Base-by-base conservation (phyloP, 2,113 vertebrate genomes). In the Phylloscopus whistleri region DNA sequence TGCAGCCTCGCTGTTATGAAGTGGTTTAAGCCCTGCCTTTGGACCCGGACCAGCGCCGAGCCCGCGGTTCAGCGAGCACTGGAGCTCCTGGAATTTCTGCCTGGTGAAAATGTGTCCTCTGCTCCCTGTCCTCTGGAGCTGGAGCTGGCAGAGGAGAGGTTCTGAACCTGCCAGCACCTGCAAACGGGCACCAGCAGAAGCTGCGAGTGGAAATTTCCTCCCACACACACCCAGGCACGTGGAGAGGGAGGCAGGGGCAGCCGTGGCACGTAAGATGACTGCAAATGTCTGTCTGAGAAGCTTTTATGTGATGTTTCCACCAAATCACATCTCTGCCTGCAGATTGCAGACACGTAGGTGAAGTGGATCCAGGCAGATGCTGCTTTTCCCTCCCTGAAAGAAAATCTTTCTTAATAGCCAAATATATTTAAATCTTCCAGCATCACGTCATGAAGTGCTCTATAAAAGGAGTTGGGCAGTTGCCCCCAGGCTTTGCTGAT, bases 191-290 rank as follows among this genome's bases (percentile, higher is more conserved):
- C 21, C 55, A 55, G 93, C 74, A 67, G 8, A 16, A 62, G 52
- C 82, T 74, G 91, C 23, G 6, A 62, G 92, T 84, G 92, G 93
- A 95, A 95, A 95, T 92, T 90, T 93, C 93, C 95, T 95, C 87
- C 72, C 53, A 8, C 80, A 60, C 83, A 10, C 51, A 1, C 22
- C 1, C 60, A 62, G 82, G 63, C 59, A 84, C 76, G 43, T 6
- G 60, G 74, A 41, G 90, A 67, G 85, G 55, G 75, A 74, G 75
- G 90, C 86, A 76, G 70, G 69, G 88, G 44, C 86, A 92, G 69
- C 68, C 44, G 8, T n/a, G 77, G 67, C 66, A 44, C 58, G 3
- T 16, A 31, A 86, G 44, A 48, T 4, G 60, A 43, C 64, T 90
- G 88, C 39, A 59, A 6, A 76, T 60, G 52, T 52, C 92, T 92